Conservation (phyloP, 92 coral and sea anemone species). For the Blastomussa wellsi region DNA sequence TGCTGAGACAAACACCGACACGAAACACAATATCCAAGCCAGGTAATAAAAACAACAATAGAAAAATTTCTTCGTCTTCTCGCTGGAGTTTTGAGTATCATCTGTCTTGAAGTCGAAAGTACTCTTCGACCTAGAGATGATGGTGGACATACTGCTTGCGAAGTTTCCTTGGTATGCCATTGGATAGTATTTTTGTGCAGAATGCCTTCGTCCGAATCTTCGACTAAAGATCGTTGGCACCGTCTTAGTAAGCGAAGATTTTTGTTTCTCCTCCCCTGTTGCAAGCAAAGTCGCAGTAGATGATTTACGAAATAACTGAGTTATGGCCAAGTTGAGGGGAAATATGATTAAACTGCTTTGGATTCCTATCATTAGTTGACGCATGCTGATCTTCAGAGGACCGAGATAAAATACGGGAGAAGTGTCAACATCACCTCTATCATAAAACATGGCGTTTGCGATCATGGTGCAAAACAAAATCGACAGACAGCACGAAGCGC, state of each 20-base stretch:
- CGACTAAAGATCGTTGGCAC: background rate
- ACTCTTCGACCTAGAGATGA: background rate
- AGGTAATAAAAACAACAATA: slow-evolving; percentile 46
- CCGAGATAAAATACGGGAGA: slow-evolving; percentile 74
- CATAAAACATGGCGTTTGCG: slow-evolving; percentile 91
- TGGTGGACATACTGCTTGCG: slow-evolving; percentile 14
- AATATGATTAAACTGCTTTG: slow-evolving; percentile 87
- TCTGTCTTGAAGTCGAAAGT: background rate
- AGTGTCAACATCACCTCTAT: slow-evolving; percentile 57
- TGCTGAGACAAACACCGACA: slow-evolving; percentile 52
- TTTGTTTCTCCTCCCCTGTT: slow-evolving; percentile 11
- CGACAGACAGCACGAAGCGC: slow-evolving; percentile 83
- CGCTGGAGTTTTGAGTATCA: background rate
- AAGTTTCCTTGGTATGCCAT: background rate
- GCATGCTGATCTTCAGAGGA: slow-evolving; percentile 74
- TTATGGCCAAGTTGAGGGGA: slow-evolving; percentile 76
- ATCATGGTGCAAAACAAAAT: slow-evolving; percentile 88
- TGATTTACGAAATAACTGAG: slow-evolving; percentile 75
- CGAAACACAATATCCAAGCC: slow-evolving; percentile 70
- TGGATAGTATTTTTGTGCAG: background rate
- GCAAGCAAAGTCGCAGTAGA: slow-evolving; percentile 14
- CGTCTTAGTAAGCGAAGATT: background rate
- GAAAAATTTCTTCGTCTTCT: background rate
- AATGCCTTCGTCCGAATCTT: slow-evolving; percentile 1
- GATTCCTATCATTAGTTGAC: slow-evolving; percentile 78